A percentile compares a stretch with the other conserved stretches of the same genome.
Evolutionary conservation across 2,888 invertebrate genomes (phyloP).

Genomic region (Drosophila mulleri): DNA sequence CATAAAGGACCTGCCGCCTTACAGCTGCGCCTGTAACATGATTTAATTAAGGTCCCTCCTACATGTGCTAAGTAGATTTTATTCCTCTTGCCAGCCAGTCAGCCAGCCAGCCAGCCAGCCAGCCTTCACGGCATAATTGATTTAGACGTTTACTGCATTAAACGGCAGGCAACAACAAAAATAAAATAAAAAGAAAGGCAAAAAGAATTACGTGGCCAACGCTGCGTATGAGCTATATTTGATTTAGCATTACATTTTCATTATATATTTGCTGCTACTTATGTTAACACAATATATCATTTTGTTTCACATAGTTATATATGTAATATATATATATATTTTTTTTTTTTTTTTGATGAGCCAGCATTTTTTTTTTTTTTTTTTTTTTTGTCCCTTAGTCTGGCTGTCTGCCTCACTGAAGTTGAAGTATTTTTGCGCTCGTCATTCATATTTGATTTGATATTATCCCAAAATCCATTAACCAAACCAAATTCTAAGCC

Average conservation of each 20-base stretch:
- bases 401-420: background rate
- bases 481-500: slow-evolving; percentile 23
- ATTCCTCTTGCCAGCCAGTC: slow-evolving; percentile 52
- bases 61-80: slow-evolving; percentile 80
- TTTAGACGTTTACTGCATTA: slow-evolving; percentile 76
- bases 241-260: slow-evolving; percentile 53
- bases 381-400: slow-evolving; percentile 2
- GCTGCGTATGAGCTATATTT: slow-evolving; percentile 64
- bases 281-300: slow-evolving; percentile 55
- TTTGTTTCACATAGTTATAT: slow-evolving; percentile 10
- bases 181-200: slow-evolving; percentile 17
- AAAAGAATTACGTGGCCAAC: slow-evolving; percentile 29
- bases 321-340: too few relatives aligned
- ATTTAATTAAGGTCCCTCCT: slow-evolving; percentile 74
- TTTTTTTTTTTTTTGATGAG: slow-evolving; percentile 24
- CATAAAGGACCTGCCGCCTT: slow-evolving; percentile 40
- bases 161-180: slow-evolving; percentile 36
- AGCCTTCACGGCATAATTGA: slow-evolving; percentile 62
- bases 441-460: slow-evolving; percentile 56
- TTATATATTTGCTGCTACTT: slow-evolving; percentile 35
- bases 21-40: slow-evolving; percentile 51
- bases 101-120: slow-evolving; percentile 16
- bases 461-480: slow-evolving; percentile 33
- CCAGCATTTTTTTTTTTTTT: slow-evolving; percentile 32
- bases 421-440: slow-evolving; percentile 13